Evolutionary conservation across 1,140 invertebrate species (phyloP).

Genomic region (Campoletis sonorensis): DNA sequence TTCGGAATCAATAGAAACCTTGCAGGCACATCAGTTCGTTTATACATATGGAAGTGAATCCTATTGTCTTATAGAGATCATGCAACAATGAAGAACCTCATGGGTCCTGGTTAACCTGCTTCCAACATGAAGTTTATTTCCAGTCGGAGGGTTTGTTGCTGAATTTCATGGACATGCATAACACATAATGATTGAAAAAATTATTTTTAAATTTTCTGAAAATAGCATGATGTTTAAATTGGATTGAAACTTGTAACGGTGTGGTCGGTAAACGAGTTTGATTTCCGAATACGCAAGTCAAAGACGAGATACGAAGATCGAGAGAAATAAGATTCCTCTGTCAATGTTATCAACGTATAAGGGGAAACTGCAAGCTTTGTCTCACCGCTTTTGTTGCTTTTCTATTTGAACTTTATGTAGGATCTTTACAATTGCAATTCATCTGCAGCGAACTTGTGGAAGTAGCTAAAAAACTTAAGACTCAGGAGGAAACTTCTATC

Average conservation of each 20-base stretch:
- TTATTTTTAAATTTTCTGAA: too few species aligned
- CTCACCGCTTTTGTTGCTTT: conserved; percentile 24
- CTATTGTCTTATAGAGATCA: too few species aligned
- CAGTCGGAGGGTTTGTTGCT: conserved; percentile 27
- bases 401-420: too few species aligned
- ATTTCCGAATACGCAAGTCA: background rate
- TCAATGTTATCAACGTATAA: conserved; percentile 31
- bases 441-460: too few species aligned
- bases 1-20: too few species aligned
- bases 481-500: too few species aligned
- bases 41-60: too few species aligned
- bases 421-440: too few species aligned
- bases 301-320: background rate
- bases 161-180: background rate
- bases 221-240: background rate
- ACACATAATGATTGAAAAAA: too few species aligned
- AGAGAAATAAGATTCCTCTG: background rate
- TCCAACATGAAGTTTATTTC: conserved; percentile 46
- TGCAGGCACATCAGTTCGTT: too few species aligned
- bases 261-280: background rate
- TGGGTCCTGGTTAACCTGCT: conserved; percentile 9
- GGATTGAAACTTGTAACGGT: conserved; percentile 32
- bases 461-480: too few species aligned
- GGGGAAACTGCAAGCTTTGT: conserved; percentile 43
- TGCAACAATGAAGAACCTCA: background rate